These are phyloP conservation scores for Vandiemenella viatica DNA, from an alignment of 2,888 invertebrate genomes.

Conservation along the genomic window DNA sequence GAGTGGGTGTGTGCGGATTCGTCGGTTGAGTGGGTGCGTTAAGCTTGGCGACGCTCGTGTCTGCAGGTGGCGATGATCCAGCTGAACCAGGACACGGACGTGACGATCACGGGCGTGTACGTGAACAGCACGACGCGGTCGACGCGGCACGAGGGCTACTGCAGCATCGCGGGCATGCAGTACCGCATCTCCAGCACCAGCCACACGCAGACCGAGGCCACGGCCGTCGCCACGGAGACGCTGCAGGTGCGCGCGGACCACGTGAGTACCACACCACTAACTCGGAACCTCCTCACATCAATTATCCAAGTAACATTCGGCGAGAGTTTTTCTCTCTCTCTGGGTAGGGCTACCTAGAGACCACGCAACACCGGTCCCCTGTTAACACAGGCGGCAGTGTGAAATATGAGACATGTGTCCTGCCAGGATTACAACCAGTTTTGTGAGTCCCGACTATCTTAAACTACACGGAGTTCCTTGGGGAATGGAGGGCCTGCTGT, in stretches of 20 bases:
- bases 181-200: slow-evolving; percentile 78
- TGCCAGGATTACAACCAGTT: too few species aligned
- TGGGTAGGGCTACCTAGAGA: too few species aligned
- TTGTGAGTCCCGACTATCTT: too few species aligned
- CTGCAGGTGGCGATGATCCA: slow-evolving; percentile 43
- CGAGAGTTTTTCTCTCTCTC: not conserved
- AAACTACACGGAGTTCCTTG: too few species aligned
- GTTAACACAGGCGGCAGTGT: too few species aligned
- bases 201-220: slow-evolving; percentile 71
- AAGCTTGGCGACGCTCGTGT: not conserved
- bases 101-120: slow-evolving; percentile 76
- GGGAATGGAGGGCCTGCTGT: too few species aligned
- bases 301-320: not conserved
- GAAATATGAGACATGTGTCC: too few species aligned
- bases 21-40: not conserved
- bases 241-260: slow-evolving; percentile 22
- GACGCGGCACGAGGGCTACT: slow-evolving; percentile 67
- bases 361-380: too few species aligned
- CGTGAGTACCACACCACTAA: slow-evolving; percentile 30
- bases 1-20: not conserved
- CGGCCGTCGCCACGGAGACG: slow-evolving; percentile 53
- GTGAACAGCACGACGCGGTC: slow-evolving; percentile 56
- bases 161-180: slow-evolving; percentile 72
- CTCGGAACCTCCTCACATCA: slow-evolving; percentile 21
- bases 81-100: slow-evolving; percentile 71